phyloP scores from a whole-genome alignment of 2,888 invertebrate species.

The Xestia ashworthii region DNA sequence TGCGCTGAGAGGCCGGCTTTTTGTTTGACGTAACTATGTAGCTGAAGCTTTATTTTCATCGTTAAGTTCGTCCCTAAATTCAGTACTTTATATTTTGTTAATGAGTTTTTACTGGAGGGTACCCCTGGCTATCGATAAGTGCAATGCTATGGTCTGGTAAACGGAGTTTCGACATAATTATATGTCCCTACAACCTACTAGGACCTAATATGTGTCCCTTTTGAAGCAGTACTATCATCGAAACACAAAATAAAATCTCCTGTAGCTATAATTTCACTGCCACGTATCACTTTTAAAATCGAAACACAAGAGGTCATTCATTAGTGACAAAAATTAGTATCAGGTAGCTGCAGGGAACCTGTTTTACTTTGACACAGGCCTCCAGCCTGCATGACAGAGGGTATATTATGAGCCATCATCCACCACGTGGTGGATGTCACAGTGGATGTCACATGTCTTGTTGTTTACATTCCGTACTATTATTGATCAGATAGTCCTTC shows the following conservation, averaged over 20 bases:
- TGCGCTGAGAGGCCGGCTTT: slow-evolving; percentile 43
- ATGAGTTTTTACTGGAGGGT: background rate
- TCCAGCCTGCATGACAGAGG: background rate
- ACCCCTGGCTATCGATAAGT: too few species aligned
- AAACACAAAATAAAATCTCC: background rate
- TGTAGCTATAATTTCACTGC: background rate
- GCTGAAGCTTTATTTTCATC: slow-evolving; percentile 2
- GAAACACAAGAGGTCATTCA: background rate
- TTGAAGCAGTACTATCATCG: background rate
- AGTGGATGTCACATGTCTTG: background rate
- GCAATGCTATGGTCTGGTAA: background rate
- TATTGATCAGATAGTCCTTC: background rate
- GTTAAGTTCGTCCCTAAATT: background rate
- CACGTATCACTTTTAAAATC: background rate
- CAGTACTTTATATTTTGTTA: background rate
- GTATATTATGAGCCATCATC: background rate
- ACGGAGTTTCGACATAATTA: background rate
- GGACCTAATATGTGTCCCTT: background rate
- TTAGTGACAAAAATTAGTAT: too few species aligned
- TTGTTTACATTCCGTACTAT: background rate
- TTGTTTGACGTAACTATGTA: slow-evolving; percentile 28
- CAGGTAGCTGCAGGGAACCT: too few species aligned
- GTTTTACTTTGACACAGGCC: background rate
- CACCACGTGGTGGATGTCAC: background rate
- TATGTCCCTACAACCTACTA: background rate